phyloP scores from a whole-genome alignment of 2,888 invertebrate species.

The Brachyptera putata region DNA sequence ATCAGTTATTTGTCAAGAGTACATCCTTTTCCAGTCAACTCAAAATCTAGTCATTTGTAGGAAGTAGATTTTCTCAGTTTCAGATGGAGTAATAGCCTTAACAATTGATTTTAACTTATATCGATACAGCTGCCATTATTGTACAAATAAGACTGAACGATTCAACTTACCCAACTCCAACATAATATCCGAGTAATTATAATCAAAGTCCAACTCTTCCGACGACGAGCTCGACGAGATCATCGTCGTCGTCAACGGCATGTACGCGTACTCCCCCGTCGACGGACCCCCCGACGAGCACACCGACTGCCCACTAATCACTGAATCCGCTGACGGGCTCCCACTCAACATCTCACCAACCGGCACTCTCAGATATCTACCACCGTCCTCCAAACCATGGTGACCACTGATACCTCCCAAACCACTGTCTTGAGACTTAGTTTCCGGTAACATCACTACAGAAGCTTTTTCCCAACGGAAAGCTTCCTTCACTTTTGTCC shows the following conservation, averaged over 20 bases:
- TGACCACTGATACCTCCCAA: constrained; percentile 42
- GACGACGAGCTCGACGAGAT: constrained; percentile 72
- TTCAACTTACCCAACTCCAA: constrained; percentile 25
- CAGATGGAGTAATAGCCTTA: too few relatives aligned
- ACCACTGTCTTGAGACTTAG: constrained; percentile 47
- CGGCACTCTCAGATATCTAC: constrained; percentile 41
- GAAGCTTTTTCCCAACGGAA: constrained; percentile 78
- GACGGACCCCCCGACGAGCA: constrained; percentile 37
- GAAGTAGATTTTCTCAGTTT: too few relatives aligned
- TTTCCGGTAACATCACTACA: constrained; percentile 37
- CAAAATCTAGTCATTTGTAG: too few relatives aligned
- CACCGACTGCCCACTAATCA: constrained; percentile 45
- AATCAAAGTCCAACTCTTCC: constrained; percentile 57
- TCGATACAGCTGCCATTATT: too few relatives aligned
- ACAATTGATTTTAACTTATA: too few relatives aligned
- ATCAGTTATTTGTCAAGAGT: too few relatives aligned
- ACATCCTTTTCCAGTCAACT: too few relatives aligned
- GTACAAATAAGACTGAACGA: too few relatives aligned
- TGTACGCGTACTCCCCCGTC: constrained; percentile 52
- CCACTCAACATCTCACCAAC: constrained; percentile 31
- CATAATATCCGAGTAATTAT: constrained; percentile 28
- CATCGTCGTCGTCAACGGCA: constrained; percentile 59
- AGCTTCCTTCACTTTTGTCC: constrained; percentile 86
- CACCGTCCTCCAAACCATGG: constrained; percentile 34
- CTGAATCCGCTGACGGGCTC: constrained; percentile 54